Base-by-base conservation (phyloP, 2,113 vertebrate species). In the Oreotrochilus melanogaster region DNA sequence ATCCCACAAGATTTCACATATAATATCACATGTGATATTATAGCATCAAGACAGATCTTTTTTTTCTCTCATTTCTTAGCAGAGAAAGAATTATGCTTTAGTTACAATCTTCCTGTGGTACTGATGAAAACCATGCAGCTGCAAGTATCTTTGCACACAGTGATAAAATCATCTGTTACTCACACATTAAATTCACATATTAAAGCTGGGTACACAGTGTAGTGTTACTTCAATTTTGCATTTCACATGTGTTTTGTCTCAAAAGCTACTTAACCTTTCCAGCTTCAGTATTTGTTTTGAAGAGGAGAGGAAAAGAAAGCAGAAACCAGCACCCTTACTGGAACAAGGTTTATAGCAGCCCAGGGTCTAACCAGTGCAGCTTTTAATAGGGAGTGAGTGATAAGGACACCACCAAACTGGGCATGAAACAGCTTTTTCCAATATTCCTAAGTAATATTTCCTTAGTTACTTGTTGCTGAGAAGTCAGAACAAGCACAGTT, bases 201-300 rank as follows among this genome's bases (percentile, higher is more conserved):
- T 93, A 82, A 76, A 90, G 58, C 47, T 56, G 37, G 31, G 22
- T 70, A 73, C 0, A 0, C 25, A 66, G 50, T 27, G 27, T 18
- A 78, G 11, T 3, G 1, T 62, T 79, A 79, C 50, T 92, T 89
- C 56, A 30, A n/a, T 88, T 93, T 74, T 78, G 56, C n/a, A 67
- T 62, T 82, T 92, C 87, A 54, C 81, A 67, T 39, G 57, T 78
- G 64, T 88, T 93, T 89, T 11, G 1, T 86, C 67, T 92, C 79
- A 93, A 86, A 95, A 92, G 56, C 75, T 83, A 9, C 88, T 93
- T 96, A 94, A 91, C 61, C 65, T 90, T 94, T 94, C 23, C 12
- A 83, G 84, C 58, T 31, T 80, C 33, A 67, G 6, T 66, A 89
- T 88, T 92, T 94, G 35, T 88, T 94, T 90, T 80, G 67, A 93